Evolutionary conservation across 2,113 vertebrate species (phyloP), one percentile per base, ranked within the genome.

Genomic region (Scopus umbretta): DNA sequence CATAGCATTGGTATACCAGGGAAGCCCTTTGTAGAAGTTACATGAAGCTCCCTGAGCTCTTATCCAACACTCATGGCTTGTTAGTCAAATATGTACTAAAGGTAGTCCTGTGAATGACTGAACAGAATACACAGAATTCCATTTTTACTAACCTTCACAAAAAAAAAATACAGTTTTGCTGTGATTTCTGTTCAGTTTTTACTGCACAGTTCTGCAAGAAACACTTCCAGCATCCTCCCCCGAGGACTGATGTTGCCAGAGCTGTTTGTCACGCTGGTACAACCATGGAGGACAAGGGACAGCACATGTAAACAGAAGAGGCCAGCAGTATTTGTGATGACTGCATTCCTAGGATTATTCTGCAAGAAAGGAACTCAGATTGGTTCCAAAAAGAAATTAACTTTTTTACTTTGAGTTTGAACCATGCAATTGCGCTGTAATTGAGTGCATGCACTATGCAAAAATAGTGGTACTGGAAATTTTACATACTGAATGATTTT

Each of bases 371-470:
- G 42, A 58, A 38, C 47, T 76, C 25, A 5, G 22, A 56, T 3
- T 0, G 0, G 13, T 10, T 16, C 63, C 49, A 45, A n/a, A 79
- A n/a, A 82, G 40, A 72, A 74, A 74, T 6, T 0, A 62, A 42
- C 18, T 36, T n/a, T n/a, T 66, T 53, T 2, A 19, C 13, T n/a
- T 1, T 1, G 50, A 58, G 36, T 2, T 11, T 83, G 59, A 83
- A 26, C 7, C 38, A 6, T 0, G 6, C 18, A 34, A 75, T 8
- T 16, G 53, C 38, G 62, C 62, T 52, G 34, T 16, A 66, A 45
- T 0, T 2, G 32, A 25, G n/a, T 1, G 3, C 0, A 0, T 3
- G 9, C 25, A 34, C 43, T 8, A 19, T 0, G 6, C n/a, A 23
- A 8, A 1, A 15, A 3, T 15, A 52, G 17, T 0, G 0, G 21